Evolutionary conservation across 2,888 invertebrate genomes (phyloP), one percentile per base, ranked within the genome.

Genomic region (Pachydiplax longipennis): DNA sequence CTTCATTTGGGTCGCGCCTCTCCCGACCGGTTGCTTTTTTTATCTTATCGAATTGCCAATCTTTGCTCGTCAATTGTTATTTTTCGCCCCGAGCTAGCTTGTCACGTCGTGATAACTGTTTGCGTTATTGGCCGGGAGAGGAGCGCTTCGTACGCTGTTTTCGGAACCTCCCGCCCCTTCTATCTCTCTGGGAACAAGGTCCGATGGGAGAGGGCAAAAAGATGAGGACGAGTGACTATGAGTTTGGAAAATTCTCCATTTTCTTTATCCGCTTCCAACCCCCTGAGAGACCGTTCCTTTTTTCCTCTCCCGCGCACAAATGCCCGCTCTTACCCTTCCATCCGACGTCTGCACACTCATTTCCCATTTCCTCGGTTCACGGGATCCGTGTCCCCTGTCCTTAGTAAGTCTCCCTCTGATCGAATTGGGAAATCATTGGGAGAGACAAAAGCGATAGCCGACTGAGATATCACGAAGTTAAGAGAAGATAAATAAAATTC

Each of bases 31-130:
- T 73, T 10, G 73, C 31, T 25, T 73, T 25, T 73, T 73, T 73
- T 73, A 25, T 31, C 73, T 73, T 73, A 73, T 73, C 73, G 25
- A 13, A 31, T 73, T 25, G 73, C 73, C 73, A 73, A 73, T 73
- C 73, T 73, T 73, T 12, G 73, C 31, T 73, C 73, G 73, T 73
- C 73, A 65, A 65, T 87, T 58, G 83, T 83, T 53, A 87, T 61
- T 87, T 61, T 87, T 61, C 61, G 31, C 22, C 25, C 87, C 35
- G 18, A 61, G 61, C 87, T 61, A 61, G 40, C 53, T 37, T 65
- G 87, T 87, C 87, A 40, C 87, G n/a, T 61, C 58, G 37, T 31
- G 61, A 87, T 61, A 87, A 87, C 87, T 61, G 87, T 87, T 87
- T 87, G 87, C 35, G 61, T 87, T 87, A 87, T 87, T 87, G 87